Conservation (phyloP, 2,797 vertebrate genomes). For the Harpagifer antarcticus region DNA sequence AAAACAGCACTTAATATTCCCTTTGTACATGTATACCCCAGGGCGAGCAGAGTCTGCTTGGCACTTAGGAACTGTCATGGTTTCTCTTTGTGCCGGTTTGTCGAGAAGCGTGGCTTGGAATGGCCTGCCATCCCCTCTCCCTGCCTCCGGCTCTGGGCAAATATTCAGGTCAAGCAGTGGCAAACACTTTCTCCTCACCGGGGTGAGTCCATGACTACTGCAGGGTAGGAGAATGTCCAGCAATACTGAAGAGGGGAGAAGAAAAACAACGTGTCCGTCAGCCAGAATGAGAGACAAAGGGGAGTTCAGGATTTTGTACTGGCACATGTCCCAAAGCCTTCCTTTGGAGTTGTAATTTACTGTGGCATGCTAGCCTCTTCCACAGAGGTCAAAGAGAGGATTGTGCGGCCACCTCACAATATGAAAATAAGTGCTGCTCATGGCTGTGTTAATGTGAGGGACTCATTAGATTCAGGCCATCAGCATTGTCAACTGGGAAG, state of each 20-base stretch:
- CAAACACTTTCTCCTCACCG: conserved; percentile 50
- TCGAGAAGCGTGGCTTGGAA: conserved; percentile 55
- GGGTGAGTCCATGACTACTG: conserved; percentile 45
- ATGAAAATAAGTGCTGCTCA: conserved; percentile 49
- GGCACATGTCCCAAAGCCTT: conserved; percentile 57
- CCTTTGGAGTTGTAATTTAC: conserved; percentile 69
- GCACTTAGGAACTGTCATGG: conserved; percentile 48
- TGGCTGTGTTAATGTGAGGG: conserved; percentile 53
- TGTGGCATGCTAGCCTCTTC: conserved; percentile 65
- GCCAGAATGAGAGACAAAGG: conserved; percentile 52
- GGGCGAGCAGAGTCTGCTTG: conserved; percentile 55
- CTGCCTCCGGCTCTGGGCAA: conserved; percentile 62
- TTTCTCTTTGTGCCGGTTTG: conserved; percentile 53
- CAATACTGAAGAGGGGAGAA: conserved; percentile 15
- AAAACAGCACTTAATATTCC: conserved; percentile 61
- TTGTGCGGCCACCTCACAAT: conserved; percentile 53
- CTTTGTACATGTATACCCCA: conserved; percentile 50
- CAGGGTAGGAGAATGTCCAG: conserved; percentile 42
- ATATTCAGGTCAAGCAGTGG: conserved; percentile 75
- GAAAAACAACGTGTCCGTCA: conserved; percentile 30
- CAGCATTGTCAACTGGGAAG: conserved; percentile 79
- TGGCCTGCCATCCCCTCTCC: conserved; percentile 47
- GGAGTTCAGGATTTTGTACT: conserved; percentile 56
- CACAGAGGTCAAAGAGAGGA: conserved; percentile 70
- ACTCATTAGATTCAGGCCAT: conserved; percentile 69